These are phyloP conservation scores for Spea hammondii DNA, from an alignment of 2,797 vertebrate species.

Conservation along the genomic window DNA sequence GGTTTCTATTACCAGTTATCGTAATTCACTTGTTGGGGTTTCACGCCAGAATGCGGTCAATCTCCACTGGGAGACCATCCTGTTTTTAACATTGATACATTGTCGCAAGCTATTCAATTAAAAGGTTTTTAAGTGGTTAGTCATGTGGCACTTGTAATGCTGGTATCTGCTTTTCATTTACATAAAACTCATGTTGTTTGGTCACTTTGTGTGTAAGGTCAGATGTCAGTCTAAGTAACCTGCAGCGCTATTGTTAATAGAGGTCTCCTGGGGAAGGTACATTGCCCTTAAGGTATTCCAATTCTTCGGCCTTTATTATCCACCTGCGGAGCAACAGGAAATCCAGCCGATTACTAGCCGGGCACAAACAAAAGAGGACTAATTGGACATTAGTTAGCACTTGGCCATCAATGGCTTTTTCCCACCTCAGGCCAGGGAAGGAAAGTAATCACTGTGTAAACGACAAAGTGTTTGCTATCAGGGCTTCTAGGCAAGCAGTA, in stretches of 20 bases:
- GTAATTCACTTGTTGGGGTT: no score
- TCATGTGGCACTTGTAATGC: no score
- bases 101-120: no score
- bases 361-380: constrained; percentile 42
- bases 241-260: constrained; percentile 22
- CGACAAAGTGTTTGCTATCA: constrained; percentile 1
- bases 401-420: constrained; percentile 31
- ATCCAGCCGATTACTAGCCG: constrained; percentile 36
- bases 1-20: no score
- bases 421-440: constrained; percentile 22
- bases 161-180: no score
- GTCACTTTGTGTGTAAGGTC: constrained; percentile 14
- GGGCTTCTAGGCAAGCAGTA: constrained; percentile 11
- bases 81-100: no score
- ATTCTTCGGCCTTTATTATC: constrained; percentile 25
- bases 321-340: constrained; percentile 48
- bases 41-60: no score
- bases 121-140: no score
- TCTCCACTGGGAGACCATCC: no score
- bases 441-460: constrained; percentile 22
- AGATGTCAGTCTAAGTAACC: constrained; percentile 30
- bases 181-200: not conserved
- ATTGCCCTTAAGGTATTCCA: constrained; percentile 39
- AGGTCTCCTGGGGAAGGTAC: constrained; percentile 29
- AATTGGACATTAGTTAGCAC: constrained; percentile 43